phyloP scores from a whole-genome alignment of 2,888 invertebrate genomes.

The Parascotia fuliginaria region DNA sequence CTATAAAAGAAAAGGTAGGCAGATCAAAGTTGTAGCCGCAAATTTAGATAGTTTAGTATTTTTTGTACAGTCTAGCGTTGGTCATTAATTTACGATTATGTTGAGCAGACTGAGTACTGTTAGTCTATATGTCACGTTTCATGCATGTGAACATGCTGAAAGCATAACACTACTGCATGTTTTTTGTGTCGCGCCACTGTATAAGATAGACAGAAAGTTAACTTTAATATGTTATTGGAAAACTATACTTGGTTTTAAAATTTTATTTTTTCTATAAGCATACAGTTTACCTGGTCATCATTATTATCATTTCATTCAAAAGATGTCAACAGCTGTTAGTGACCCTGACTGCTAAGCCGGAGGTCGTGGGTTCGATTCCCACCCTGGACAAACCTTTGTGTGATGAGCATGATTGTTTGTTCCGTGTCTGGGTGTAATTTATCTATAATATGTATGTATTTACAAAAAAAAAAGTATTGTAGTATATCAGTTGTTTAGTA shows the following conservation, averaged over 20 bases:
- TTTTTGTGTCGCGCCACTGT: constrained; percentile 23
- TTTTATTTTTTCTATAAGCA: no score
- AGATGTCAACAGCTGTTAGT: no score
- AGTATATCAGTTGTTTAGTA: no score
- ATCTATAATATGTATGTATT: no score
- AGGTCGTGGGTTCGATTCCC: no score
- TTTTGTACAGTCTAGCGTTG: constrained; percentile 35
- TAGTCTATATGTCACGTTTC: constrained; percentile 54
- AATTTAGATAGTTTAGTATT: constrained; percentile 25
- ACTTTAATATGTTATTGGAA: neutral
- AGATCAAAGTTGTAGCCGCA: constrained; percentile 24
- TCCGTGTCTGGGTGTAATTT: no score
- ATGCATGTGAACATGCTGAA: constrained; percentile 52
- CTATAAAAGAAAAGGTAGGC: constrained; percentile 9
- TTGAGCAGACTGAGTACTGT: constrained; percentile 44
- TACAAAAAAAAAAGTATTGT: no score
- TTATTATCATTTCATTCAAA: no score
- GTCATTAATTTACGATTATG: constrained; percentile 76
- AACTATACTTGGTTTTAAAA: neutral
- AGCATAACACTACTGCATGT: constrained; percentile 38
- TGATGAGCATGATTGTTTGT: no score
- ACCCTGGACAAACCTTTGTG: no score
- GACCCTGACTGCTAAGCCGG: no score
- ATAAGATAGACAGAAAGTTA: constrained; percentile 1
- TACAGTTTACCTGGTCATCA: no score